phyloP scores from a whole-genome alignment of 2,113 vertebrate genomes.

The Zosterops japonicus region DNA sequence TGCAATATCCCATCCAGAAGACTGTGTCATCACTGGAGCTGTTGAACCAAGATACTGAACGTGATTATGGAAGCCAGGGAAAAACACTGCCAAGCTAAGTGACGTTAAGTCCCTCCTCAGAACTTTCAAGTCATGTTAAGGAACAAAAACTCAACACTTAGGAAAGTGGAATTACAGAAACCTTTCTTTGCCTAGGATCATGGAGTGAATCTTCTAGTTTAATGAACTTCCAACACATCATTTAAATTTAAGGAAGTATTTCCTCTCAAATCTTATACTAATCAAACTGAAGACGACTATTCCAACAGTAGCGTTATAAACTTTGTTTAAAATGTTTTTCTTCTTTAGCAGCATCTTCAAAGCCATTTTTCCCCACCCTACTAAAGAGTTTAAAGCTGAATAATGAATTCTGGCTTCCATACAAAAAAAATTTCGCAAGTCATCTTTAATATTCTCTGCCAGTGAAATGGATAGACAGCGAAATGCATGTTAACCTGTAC shows the following conservation, averaged over 20 bases:
- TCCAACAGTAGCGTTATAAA: not conserved
- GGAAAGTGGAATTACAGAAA: not conserved
- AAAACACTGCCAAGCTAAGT: not conserved
- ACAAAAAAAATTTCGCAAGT: not conserved
- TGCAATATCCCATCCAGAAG: not conserved
- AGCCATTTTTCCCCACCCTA: not conserved
- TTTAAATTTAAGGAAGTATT: not conserved
- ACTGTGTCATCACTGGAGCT: not conserved
- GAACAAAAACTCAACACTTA: not conserved
- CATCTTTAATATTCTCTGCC: not conserved
- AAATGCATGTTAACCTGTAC: not conserved
- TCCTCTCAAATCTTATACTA: not conserved
- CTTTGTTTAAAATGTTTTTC: not conserved
- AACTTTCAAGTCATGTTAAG: not conserved
- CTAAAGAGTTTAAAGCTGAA: not conserved
- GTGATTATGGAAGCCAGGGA: not conserved
- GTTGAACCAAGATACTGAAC: not conserved
- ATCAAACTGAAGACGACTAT: not conserved
- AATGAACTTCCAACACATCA: not conserved
- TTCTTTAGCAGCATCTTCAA: not conserved
- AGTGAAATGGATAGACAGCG: not conserved
- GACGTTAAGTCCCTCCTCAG: rapidly evolving
- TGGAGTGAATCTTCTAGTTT: not conserved
- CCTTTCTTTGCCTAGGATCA: not conserved
- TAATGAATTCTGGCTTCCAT: not conserved